A percentile compares a stretch with the other conserved stretches of the same genome.
Conservation (phyloP, 2,888 invertebrate genomes). For the Agrypnus murinus region DNA sequence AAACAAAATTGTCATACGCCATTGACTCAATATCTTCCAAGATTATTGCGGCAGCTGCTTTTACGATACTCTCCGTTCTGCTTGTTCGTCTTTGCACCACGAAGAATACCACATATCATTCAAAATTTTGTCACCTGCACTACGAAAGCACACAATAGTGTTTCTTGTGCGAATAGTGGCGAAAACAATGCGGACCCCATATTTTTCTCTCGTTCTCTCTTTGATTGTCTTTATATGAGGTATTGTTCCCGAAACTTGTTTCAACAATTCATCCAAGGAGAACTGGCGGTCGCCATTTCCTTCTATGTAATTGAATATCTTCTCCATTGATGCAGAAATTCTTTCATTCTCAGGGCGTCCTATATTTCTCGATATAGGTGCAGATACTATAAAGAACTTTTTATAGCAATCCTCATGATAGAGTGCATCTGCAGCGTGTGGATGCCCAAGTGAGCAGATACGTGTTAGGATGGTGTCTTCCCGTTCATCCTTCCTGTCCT, state of each 20-base stretch:
- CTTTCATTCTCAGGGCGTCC: constrained; percentile 13
- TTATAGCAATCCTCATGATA: constrained; percentile 31
- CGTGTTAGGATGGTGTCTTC: constrained; percentile 20
- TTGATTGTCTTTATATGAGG: too few relatives aligned
- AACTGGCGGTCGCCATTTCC: constrained; percentile 16
- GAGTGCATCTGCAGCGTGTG: constrained; percentile 29
- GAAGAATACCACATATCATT: too few relatives aligned
- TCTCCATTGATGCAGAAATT: constrained; percentile 17
- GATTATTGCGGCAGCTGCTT: too few relatives aligned
- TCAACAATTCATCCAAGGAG: constrained; percentile 36
- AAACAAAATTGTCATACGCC: too few relatives aligned
- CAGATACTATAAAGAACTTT: constrained; percentile 8
- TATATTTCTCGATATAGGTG: constrained; percentile 5
- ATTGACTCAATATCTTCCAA: too few relatives aligned
- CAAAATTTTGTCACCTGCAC: too few relatives aligned
- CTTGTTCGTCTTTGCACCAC: too few relatives aligned
- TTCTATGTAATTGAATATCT: constrained; percentile 22
- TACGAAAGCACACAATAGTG: too few relatives aligned
- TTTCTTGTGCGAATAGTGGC: too few relatives aligned
- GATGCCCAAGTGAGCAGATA: constrained; percentile 24
- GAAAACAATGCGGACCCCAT: too few relatives aligned
- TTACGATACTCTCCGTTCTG: too few relatives aligned
- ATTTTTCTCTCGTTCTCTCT: too few relatives aligned
- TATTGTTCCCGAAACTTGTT: constrained; percentile 38
- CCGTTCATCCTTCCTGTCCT: constrained; percentile 30